Conservation (phyloP, 2,797 vertebrate genomes). For the Diplodus sargus region DNA sequence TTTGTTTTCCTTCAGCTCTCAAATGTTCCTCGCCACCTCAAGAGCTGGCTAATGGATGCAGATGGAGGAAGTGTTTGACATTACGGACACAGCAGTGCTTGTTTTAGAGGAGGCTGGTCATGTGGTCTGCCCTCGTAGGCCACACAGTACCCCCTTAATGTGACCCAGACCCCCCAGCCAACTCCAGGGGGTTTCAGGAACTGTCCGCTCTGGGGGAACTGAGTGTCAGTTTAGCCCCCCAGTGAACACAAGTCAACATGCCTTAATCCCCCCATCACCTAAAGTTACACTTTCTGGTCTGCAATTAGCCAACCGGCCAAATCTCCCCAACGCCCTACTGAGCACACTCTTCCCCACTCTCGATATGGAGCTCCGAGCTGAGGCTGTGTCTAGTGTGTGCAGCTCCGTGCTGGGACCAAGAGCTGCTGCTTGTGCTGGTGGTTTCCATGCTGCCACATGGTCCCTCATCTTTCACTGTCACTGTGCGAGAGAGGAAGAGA, state of each 20-base stretch:
- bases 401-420: constrained; percentile 40
- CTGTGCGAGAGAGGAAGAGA: constrained; percentile 78
- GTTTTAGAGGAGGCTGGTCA: constrained; percentile 79
- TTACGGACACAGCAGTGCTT: constrained; percentile 81
- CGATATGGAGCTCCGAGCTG: constrained; percentile 40
- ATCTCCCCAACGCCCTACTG: constrained; percentile 58
- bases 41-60: constrained; percentile 75
- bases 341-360: constrained; percentile 44
- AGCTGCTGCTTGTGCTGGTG: constrained; percentile 34
- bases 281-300: constrained; percentile 83
- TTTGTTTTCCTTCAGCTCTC: constrained; percentile 75
- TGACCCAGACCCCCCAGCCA: constrained; percentile 77
- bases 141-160: constrained; percentile 76
- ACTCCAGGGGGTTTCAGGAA: constrained; percentile 78
- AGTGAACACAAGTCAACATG: constrained; percentile 84
- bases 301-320: constrained; percentile 77
- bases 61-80: constrained; percentile 84
- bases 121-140: constrained; percentile 70
- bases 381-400: background rate
- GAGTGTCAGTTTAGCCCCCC: constrained; percentile 80
- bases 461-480: constrained; percentile 86
- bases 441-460: constrained; percentile 75
- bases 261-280: constrained; percentile 83
- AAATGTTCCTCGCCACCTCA: constrained; percentile 70
- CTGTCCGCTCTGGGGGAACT: constrained; percentile 75